Evolutionary conservation across 2,113 vertebrate genomes (phyloP).

Genomic region (Excalfactoria chinensis): DNA sequence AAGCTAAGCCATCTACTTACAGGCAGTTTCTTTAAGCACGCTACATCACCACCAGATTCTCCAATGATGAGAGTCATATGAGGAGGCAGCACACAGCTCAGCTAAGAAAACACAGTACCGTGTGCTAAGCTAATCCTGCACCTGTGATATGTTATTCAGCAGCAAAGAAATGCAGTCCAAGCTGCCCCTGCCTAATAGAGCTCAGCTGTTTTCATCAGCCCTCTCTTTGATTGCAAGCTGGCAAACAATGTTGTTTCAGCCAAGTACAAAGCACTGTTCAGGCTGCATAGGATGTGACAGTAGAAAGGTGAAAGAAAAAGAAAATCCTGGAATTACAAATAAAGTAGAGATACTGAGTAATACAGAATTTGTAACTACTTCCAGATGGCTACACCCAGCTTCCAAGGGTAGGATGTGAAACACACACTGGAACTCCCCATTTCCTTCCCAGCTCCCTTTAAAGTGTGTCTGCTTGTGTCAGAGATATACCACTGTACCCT

Average conservation of each 20-base stretch:
- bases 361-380: constrained; percentile 52
- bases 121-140: constrained; percentile 83
- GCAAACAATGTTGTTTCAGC: constrained; percentile 63
- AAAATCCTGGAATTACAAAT: constrained; percentile 39
- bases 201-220: constrained; percentile 80
- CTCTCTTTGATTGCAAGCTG: constrained; percentile 78
- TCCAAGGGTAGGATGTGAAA: constrained; percentile 19
- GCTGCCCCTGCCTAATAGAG: constrained; percentile 72
- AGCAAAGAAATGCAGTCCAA: constrained; percentile 67
- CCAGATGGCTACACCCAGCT: constrained; percentile 55
- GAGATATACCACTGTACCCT: neutral
- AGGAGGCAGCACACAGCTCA: constrained; percentile 53
- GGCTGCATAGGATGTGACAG: constrained; percentile 55
- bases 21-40: neutral
- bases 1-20: constrained; percentile 66
- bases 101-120: constrained; percentile 80
- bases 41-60: constrained; percentile 50
- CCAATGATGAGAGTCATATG: constrained; percentile 70
- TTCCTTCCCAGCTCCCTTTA: constrained; percentile 3
- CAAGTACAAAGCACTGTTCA: constrained; percentile 41
- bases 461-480: neutral
- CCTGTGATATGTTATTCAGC: constrained; percentile 84
- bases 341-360: constrained; percentile 33
- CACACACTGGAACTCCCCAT: neutral
- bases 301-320: constrained; percentile 65